Conservation (phyloP, 2,797 vertebrate species). For the Aselliscus stoliczkanus region DNA sequence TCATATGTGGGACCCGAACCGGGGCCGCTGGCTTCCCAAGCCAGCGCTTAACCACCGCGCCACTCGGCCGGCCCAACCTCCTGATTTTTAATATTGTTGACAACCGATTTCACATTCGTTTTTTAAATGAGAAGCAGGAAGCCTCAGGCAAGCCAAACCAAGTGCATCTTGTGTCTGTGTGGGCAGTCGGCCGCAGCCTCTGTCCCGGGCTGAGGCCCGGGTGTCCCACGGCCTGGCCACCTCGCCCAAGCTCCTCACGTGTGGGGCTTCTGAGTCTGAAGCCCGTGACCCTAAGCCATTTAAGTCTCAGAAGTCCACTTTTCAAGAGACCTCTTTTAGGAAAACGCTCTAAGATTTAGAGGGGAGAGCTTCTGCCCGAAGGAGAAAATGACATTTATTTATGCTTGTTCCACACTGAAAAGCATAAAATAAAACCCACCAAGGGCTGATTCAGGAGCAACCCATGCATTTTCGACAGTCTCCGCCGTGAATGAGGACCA, state of each 20-base stretch:
- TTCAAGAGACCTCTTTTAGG: not conserved
- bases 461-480: not conserved
- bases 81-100: not conserved
- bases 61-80: too few relatives aligned
- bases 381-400: not conserved
- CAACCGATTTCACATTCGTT: not conserved
- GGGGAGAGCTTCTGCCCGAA: not conserved
- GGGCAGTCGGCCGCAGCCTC: too few relatives aligned
- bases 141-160: not conserved
- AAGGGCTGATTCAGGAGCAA: slow-evolving; percentile 6
- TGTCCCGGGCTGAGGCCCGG: not conserved
- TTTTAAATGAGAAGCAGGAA: not conserved
- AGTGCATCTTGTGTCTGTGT: accelerated
- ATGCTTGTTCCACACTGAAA: not conserved
- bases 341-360: not conserved
- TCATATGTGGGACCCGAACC: too few relatives aligned
- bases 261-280: not conserved
- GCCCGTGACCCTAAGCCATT: not conserved
- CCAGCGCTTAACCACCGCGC: too few relatives aligned
- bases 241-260: not conserved
- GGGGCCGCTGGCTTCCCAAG: too few relatives aligned
- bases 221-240: accelerated
- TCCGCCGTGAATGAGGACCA: not conserved
- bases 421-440: not conserved
- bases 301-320: not conserved